phyloP scores from a whole-genome alignment of 2,797 vertebrate genomes.

The Distichodus sexfasciatus region DNA sequence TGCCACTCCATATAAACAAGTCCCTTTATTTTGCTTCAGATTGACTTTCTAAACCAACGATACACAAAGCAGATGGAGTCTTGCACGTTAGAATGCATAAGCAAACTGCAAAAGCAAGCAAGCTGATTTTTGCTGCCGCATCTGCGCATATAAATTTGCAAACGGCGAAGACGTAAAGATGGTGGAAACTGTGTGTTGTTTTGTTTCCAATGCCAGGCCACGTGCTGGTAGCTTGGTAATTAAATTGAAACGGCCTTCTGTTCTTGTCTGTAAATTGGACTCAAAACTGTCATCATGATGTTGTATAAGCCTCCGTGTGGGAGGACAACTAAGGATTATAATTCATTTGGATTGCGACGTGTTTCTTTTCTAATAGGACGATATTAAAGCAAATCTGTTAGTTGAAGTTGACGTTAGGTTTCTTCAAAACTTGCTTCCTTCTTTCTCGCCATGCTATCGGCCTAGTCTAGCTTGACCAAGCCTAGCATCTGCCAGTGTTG shows the following conservation, averaged over 20 bases:
- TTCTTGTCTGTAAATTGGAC: slow-evolving; percentile 52
- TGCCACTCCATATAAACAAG: neutral
- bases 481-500: slow-evolving; percentile 2
- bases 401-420: neutral
- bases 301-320: slow-evolving; percentile 56
- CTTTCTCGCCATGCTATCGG: neutral
- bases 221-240: slow-evolving; percentile 48
- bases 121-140: neutral
- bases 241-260: slow-evolving; percentile 61
- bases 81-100: neutral
- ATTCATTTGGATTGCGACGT: slow-evolving; percentile 49
- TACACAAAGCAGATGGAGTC: neutral
- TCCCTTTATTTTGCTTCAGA: neutral
- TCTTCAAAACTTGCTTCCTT: neutral
- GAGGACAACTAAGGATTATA: slow-evolving; percentile 59
- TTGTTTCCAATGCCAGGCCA: slow-evolving; percentile 40
- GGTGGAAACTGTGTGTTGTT: slow-evolving; percentile 7
- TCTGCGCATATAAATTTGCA: no score
- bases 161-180: neutral
- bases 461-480: neutral
- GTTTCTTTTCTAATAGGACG: slow-evolving; percentile 44
- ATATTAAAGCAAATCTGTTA: slow-evolving; percentile 40
- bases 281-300: slow-evolving; percentile 50
- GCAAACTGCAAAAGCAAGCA: neutral
- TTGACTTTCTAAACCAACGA: neutral